These are phyloP conservation scores for Argentina silus DNA, from an alignment of 2,797 vertebrate species.

Conservation along the genomic window DNA sequence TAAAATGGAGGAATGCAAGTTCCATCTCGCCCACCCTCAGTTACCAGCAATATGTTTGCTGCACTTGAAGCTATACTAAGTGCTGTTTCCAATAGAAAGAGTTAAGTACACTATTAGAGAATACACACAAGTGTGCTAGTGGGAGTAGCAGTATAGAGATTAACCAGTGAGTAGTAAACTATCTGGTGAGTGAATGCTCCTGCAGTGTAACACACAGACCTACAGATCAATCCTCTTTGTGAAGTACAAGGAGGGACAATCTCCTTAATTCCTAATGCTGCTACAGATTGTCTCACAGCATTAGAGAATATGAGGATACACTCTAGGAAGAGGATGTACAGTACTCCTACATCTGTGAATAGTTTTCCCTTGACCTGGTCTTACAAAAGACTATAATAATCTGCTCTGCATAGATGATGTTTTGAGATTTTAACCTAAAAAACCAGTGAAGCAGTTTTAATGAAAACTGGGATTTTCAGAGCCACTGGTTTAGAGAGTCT, in stretches of 20 bases:
- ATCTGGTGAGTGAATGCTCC: slow-evolving; percentile 54
- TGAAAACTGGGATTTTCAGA: not conserved
- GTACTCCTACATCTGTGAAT: not conserved
- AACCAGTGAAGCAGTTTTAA: slow-evolving; percentile 5
- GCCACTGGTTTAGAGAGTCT: slow-evolving; percentile 27
- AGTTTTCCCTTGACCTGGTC: not conserved
- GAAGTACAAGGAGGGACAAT: slow-evolving; percentile 45
- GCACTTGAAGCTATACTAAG: slow-evolving; percentile 58
- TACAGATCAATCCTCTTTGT: slow-evolving; percentile 54
- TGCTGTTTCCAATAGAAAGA: slow-evolving; percentile 1
- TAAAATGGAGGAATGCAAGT: slow-evolving; percentile 73
- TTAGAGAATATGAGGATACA: slow-evolving; percentile 27
- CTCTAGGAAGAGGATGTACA: no score
- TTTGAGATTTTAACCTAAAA: slow-evolving; percentile 10
- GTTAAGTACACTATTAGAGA: not conserved
- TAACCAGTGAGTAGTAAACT: slow-evolving; percentile 41
- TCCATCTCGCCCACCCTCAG: slow-evolving; percentile 34
- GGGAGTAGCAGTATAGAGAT: slow-evolving; percentile 24
- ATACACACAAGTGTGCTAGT: slow-evolving; percentile 9
- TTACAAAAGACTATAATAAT: not conserved
- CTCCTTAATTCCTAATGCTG: slow-evolving; percentile 65
- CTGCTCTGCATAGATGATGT: not conserved
- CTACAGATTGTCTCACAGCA: slow-evolving; percentile 42
- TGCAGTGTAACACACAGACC: slow-evolving; percentile 21
- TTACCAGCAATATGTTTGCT: slow-evolving; percentile 38